Conservation (phyloP, 2,113 vertebrate genomes). For the Cyprinodon brontotheroides region DNA sequence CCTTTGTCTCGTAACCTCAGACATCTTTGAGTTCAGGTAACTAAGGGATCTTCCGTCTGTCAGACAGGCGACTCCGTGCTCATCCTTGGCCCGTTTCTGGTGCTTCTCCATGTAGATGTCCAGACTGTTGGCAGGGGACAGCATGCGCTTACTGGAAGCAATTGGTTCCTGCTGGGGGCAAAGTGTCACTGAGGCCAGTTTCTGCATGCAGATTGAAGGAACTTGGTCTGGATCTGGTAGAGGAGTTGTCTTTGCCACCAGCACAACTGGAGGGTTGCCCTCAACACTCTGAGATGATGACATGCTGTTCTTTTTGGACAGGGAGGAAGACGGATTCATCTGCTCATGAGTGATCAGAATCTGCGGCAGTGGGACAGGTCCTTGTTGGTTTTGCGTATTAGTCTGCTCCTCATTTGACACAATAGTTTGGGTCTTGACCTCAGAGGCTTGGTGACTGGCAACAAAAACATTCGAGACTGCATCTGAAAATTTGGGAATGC, state of each 20-base stretch:
- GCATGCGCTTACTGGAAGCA: slow-evolving; percentile 95
- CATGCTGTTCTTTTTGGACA: slow-evolving; percentile 75
- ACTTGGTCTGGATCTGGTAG: slow-evolving; percentile 63
- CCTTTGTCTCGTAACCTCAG: slow-evolving; percentile 85
- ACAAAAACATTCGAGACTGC: slow-evolving; percentile 75
- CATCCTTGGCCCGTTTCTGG: slow-evolving; percentile 96
- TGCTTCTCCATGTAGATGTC: slow-evolving; percentile 99
- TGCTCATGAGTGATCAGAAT: slow-evolving; percentile 95
- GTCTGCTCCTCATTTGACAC: slow-evolving; percentile 79
- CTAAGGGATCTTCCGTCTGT: slow-evolving; percentile 80
- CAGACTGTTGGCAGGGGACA: slow-evolving; percentile 97
- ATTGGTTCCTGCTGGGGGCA: slow-evolving; percentile 91
- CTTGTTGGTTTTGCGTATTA: slow-evolving; percentile 76
- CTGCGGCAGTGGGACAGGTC: slow-evolving; percentile 84
- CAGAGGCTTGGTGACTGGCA: slow-evolving; percentile 68
- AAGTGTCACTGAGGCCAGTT: slow-evolving; percentile 85
- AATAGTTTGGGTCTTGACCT: slow-evolving; percentile 74
- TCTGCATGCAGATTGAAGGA: slow-evolving; percentile 78
- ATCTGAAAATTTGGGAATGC: slow-evolving; percentile 75
- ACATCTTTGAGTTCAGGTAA: slow-evolving; percentile 79
- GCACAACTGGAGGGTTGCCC: slow-evolving; percentile 65
- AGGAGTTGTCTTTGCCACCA: slow-evolving; percentile 41
- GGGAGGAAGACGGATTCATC: slow-evolving; percentile 67
- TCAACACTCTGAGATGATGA: slow-evolving; percentile 68
- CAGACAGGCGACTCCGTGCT: slow-evolving; percentile 87